Base-by-base conservation (phyloP, 2,888 invertebrate genomes). In the Meloe dianella region DNA sequence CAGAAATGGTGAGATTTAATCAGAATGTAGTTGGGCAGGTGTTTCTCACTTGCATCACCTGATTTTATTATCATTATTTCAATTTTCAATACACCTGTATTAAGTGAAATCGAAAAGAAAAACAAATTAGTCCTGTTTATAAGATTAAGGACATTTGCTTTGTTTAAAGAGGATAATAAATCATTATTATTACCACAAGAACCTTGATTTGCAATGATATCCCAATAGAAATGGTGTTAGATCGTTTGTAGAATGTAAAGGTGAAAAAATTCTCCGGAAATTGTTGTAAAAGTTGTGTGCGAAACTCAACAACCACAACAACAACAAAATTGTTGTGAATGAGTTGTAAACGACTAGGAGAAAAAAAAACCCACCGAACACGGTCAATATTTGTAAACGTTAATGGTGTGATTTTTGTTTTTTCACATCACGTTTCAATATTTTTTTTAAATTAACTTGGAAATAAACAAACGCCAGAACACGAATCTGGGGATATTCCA, bases 51-150 rank as follows among this genome's bases (percentile, higher is more conserved):
- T 27, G 14, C 27, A 54, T 54, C 54, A 27, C 27, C 54, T 27
- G 54, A 54, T 54, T 54, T 54, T 54, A 1, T 27, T 27, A 12
- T n/a, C 24, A 6, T 54, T 14, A 3, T 10, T 32, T 32, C 12
- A 10, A 10, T 32, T 32, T 32, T 32, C 10, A 27, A 27, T 54
- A 22, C 54, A 54, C 27, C 27, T 54, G 20, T 12, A n/a, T n/a
- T n/a, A n/a, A 20, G 22, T n/a, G 47, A 47, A 47, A 20, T 47
- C 20, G 5, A 6, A 41, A 41, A n/a, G 32, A 32, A 32, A 32
- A n/a, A 54, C n/a, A 54, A 54, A 54, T 54, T 54, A 3, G 27
- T 54, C 54, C 54, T 54, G 54, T 54, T 22, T 14, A 54, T 54
- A 14, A 54, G 24, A 54, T 54, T 54, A 54, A 54, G 54, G 54